A percentile compares a stretch with the other conserved stretches of the same genome.
phyloP scores from a whole-genome alignment of 2,888 invertebrate genomes.

The Arrhopalites spinosus region DNA sequence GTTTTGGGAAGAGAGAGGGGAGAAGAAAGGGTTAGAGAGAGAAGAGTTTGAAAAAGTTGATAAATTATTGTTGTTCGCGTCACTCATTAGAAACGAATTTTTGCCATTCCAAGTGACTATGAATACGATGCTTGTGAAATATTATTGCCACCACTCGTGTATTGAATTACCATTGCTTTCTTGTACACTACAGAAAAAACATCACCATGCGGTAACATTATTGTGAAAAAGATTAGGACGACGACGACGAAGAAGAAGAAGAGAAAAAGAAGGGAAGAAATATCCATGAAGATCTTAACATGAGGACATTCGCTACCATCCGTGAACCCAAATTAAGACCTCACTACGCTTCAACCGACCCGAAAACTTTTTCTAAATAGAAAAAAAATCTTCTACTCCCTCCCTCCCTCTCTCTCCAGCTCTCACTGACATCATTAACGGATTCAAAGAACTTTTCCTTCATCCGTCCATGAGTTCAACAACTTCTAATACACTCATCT shows the following conservation, averaged over 20 bases:
- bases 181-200: not conserved
- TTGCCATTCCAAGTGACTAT: conserved; percentile 50
- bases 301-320: conserved; percentile 30
- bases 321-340: conserved; percentile 29
- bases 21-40: conserved; percentile 10
- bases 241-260: no score
- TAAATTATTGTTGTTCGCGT: conserved; percentile 55
- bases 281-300: conserved; percentile 6
- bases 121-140: conserved; percentile 32
- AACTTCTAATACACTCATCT: conserved; percentile 6
- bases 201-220: no score
- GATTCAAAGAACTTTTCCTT: conserved; percentile 32
- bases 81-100: conserved; percentile 56
- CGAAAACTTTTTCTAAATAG: conserved; percentile 18
- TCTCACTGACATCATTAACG: conserved; percentile 42
- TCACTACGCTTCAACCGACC: conserved; percentile 13
- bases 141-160: conserved; percentile 43
- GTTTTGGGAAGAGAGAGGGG: not conserved
- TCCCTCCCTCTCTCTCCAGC: conserved; percentile 5
- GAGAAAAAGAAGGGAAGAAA: not conserved
- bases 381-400: conserved; percentile 7
- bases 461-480: conserved; percentile 13
- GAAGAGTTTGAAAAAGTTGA: conserved; percentile 41
- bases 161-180: conserved; percentile 44
- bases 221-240: no score